These are phyloP conservation scores for Syngnathus typhle DNA, from an alignment of 2,113 vertebrate species.

Conservation along the genomic window DNA sequence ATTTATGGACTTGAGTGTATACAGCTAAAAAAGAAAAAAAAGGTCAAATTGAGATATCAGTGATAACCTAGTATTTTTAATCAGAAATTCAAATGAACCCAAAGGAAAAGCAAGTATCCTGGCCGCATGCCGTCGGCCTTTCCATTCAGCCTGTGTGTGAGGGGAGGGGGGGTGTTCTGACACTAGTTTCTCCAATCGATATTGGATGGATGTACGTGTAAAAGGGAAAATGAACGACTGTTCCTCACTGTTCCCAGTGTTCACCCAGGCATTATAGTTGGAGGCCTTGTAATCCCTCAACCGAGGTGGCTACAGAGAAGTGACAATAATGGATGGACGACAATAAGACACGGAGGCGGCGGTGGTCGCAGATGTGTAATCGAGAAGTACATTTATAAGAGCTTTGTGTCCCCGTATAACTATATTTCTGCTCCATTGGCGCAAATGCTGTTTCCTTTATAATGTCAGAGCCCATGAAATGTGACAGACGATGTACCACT, in stretches of 20 bases:
- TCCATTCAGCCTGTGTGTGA: no score
- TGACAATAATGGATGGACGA: background rate
- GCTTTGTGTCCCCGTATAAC: background rate
- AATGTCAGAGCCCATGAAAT: constrained; percentile 1
- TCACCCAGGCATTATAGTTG: background rate
- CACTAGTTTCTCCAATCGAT: background rate
- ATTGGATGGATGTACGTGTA: background rate
- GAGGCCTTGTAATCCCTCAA: background rate
- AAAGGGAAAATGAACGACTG: background rate
- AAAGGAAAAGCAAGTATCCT: no score
- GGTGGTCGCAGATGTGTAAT: background rate
- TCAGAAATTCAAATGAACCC: no score
- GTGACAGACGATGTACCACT: background rate
- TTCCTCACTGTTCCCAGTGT: background rate
- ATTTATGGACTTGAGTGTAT: no score
- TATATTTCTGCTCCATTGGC: background rate
- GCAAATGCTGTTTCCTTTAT: constrained; percentile 5
- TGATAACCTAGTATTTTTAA: no score
- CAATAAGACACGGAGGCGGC: background rate
- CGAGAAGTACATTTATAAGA: background rate
- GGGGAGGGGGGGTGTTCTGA: no score
- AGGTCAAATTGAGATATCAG: no score
- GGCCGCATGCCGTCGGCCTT: no score
- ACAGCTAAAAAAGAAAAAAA: no score
- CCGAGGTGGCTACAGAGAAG: background rate